Evolutionary conservation across 1,140 invertebrate species (phyloP).

Genomic region (Plutomurus gul): DNA sequence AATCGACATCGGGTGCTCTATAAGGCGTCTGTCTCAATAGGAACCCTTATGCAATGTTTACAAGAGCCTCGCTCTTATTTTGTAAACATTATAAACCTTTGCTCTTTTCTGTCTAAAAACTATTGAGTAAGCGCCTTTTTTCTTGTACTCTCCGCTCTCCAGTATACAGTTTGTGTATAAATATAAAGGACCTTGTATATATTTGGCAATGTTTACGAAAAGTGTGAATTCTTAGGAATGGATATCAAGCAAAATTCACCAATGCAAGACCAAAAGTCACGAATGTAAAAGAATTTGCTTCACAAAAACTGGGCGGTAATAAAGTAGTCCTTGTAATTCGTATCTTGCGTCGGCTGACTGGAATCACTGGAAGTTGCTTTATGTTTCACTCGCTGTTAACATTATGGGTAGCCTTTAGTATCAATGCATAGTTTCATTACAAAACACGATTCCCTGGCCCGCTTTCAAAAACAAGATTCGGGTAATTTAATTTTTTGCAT

Average conservation of each 20-base stretch:
- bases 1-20: too few relatives aligned
- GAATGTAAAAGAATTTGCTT: not conserved
- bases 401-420: conserved; percentile 2
- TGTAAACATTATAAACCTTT: too few relatives aligned
- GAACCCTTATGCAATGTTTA: too few relatives aligned
- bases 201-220: not conserved
- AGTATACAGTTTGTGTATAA: too few relatives aligned
- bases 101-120: too few relatives aligned
- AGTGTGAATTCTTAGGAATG: not conserved
- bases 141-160: too few relatives aligned
- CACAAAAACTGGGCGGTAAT: conserved; percentile 8
- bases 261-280: not conserved
- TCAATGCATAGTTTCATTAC: conserved; percentile 16
- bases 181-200: too few relatives aligned
- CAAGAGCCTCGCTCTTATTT: too few relatives aligned
- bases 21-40: too few relatives aligned
- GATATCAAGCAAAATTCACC: not conserved
- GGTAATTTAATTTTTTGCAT: conserved; percentile 29
- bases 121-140: too few relatives aligned
- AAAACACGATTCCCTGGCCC: conserved; percentile 13
- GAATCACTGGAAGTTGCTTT: conserved; percentile 2
- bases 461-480: conserved; percentile 26
- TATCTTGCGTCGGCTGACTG: not conserved
- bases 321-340: not conserved
- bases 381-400: conserved; percentile 1